Evolutionary conservation across 2,113 vertebrate genomes (phyloP).

Genomic region (Larimichthys crocea): DNA sequence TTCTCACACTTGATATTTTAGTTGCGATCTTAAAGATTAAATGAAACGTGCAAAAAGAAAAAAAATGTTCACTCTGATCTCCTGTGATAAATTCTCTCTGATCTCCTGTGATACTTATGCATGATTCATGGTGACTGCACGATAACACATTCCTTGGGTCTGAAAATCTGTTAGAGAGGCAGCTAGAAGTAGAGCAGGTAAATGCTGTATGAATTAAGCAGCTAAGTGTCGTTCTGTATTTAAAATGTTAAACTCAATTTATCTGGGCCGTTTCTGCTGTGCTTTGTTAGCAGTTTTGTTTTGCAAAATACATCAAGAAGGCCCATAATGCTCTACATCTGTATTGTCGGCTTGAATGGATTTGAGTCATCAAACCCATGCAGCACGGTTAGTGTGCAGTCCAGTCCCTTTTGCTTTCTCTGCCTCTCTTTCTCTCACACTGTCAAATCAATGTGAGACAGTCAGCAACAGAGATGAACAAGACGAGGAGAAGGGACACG

Average conservation of each 20-base stretch:
- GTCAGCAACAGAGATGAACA: not conserved
- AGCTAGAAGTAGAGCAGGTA: constrained; percentile 39
- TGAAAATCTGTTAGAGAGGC: constrained; percentile 51
- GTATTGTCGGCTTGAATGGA: constrained; percentile 21
- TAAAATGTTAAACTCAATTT: constrained; percentile 21
- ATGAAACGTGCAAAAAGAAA: constrained; percentile 62
- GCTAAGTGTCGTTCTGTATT: constrained; percentile 39
- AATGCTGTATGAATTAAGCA: constrained; percentile 38
- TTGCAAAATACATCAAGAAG: constrained; percentile 35
- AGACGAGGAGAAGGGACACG: not conserved
- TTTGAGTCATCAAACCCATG: constrained; percentile 16
- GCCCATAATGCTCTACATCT: not conserved
- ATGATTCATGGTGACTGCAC: constrained; percentile 68
- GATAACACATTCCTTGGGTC: constrained; percentile 52
- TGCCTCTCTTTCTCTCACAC: constrained; percentile 9
- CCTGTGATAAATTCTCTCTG: constrained; percentile 70
- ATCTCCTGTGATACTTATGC: constrained; percentile 67
- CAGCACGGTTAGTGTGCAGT: constrained; percentile 4
- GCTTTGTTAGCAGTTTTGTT: constrained; percentile 27
- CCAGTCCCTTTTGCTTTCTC: not conserved
- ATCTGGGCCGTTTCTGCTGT: constrained; percentile 7
- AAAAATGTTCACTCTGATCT: constrained; percentile 69
- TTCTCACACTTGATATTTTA: constrained; percentile 51
- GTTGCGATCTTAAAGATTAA: constrained; percentile 61
- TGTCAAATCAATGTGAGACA: constrained; percentile 30